These are phyloP conservation scores for Trissonchulus sp. DNA, from an alignment of 2,888 invertebrate species.

Conservation along the genomic window DNA sequence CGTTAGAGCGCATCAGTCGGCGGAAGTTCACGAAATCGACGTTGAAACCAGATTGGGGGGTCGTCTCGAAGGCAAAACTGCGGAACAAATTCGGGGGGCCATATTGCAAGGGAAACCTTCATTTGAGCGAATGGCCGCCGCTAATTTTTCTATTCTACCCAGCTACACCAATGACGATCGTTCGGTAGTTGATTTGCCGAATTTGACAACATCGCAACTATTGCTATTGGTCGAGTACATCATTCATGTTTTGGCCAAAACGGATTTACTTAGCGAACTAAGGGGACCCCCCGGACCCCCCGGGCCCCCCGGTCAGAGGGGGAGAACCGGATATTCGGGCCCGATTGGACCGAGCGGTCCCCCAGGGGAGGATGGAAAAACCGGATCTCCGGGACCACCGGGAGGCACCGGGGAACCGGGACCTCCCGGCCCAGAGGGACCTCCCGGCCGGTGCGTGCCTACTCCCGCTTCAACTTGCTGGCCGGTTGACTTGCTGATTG, in stretches of 20 bases:
- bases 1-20: background rate
- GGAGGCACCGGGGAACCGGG: conserved; percentile 22
- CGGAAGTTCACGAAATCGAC: background rate
- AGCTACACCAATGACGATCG: background rate
- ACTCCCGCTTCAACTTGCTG: conserved; percentile 23
- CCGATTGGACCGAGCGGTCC: conserved; percentile 15
- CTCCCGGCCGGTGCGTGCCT: conserved; percentile 26
- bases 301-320: conserved; percentile 11
- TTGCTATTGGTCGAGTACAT: conserved; percentile 30
- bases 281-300: conserved; percentile 20
- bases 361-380: background rate
- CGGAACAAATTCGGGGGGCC: background rate
- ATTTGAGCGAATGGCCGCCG: background rate
- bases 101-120: background rate
- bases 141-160: background rate
- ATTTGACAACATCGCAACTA: conserved; percentile 28
- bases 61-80: background rate
- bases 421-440: conserved; percentile 16
- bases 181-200: background rate
- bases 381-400: conserved; percentile 18
- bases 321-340: conserved; percentile 20
- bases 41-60: background rate
- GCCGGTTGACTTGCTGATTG: conserved; percentile 28
- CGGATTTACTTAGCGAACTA: conserved; percentile 13
- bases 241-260: conserved; percentile 28